Percentiles rank a stretch among this genome's conserved stretches.
phyloP scores from a whole-genome alignment of 1,140 invertebrate species.

The Harpegnathos saltator region DNA sequence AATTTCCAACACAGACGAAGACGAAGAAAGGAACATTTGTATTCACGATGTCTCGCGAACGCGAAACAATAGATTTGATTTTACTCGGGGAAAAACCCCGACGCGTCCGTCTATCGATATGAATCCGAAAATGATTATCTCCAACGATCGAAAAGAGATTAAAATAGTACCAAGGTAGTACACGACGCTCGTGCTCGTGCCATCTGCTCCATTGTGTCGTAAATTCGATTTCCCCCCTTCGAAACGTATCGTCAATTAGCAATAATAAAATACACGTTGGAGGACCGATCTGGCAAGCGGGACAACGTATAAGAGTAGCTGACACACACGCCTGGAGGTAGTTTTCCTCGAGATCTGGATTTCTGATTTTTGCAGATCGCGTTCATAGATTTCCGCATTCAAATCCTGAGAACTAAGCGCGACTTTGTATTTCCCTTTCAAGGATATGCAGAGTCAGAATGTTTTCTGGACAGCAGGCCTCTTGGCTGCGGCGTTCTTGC shows the following conservation, averaged over 20 bases:
- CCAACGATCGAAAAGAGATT: neutral
- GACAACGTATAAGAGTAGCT: slow-evolving; percentile 36
- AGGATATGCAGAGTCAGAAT: slow-evolving; percentile 45
- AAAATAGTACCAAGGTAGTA: slow-evolving; percentile 46
- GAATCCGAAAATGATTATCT: neutral
- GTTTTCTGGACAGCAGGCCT: neutral
- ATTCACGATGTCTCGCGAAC: too few species aligned
- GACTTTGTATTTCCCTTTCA: slow-evolving; percentile 43
- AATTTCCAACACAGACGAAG: slow-evolving; percentile 6
- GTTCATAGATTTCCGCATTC: neutral
- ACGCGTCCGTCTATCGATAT: too few species aligned
- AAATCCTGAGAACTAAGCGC: too few species aligned
- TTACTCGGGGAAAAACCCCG: neutral
- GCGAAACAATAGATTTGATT: neutral
- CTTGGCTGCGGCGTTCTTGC: slow-evolving; percentile 6
- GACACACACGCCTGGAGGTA: neutral
- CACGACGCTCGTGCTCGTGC: neutral
- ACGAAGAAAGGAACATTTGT: neutral
- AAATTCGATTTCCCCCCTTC: slow-evolving; percentile 15
- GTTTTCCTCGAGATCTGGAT: neutral
- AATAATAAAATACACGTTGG: slow-evolving; percentile 11
- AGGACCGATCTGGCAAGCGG: neutral
- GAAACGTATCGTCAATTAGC: slow-evolving; percentile 20
- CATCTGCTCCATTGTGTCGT: slow-evolving; percentile 37
- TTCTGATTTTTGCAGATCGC: neutral